Percentiles rank a stretch among this genome's conserved stretches.
phyloP scores from a whole-genome alignment of 2,797 vertebrate genomes.

The Octomys mimax region DNA sequence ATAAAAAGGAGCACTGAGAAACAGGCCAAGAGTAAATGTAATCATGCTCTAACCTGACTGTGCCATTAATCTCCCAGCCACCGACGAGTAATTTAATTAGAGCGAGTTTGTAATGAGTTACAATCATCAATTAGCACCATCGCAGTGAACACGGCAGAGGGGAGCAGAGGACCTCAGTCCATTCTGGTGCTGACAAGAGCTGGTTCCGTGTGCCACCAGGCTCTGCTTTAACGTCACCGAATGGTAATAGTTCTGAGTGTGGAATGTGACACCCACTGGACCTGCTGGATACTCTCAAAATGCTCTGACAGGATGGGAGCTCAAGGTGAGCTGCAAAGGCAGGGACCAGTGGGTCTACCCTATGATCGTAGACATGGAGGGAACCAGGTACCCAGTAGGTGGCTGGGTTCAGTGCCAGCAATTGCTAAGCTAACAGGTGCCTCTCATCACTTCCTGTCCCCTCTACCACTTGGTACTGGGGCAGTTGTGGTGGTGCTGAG shows the following conservation, averaged over 20 bases:
- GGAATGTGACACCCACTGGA: background rate
- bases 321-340: background rate
- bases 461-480: background rate
- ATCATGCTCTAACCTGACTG: slow-evolving; percentile 79
- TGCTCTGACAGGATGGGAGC: background rate
- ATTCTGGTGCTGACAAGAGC: slow-evolving; percentile 75
- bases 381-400: background rate
- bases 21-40: slow-evolving; percentile 83
- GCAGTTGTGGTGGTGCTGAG: background rate
- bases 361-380: background rate
- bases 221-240: background rate
- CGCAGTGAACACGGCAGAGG: slow-evolving; percentile 74
- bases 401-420: background rate
- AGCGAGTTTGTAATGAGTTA: slow-evolving; percentile 88
- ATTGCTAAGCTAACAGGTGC: background rate
- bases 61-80: slow-evolving; percentile 87
- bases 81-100: slow-evolving; percentile 90
- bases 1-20: slow-evolving; percentile 75
- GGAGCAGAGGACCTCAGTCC: slow-evolving; percentile 72
- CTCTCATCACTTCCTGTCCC: background rate
- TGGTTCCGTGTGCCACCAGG: background rate
- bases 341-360: background rate
- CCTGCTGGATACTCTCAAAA: background rate
- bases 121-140: slow-evolving; percentile 87
- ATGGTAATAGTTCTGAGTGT: background rate